Evolutionary conservation across 37 sponge, comb jelly and placozoan genomes (phyloP), one percentile per base, ranked within the genome.

Genomic region (Corticium candelabrum): DNA sequence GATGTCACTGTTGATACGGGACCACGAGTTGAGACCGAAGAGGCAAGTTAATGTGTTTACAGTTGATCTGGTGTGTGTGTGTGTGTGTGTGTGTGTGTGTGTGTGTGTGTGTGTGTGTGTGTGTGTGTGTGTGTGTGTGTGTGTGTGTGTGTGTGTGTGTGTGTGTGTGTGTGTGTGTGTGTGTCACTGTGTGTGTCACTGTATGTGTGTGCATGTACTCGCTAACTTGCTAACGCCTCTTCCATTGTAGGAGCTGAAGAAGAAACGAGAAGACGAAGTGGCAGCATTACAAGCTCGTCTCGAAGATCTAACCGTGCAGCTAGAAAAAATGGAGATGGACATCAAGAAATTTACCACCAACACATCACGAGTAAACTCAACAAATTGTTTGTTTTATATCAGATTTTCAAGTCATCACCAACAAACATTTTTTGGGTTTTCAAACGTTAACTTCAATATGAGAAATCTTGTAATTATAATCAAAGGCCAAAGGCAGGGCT

Each of bases 261-360:
- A 80, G 57, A 86, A 89, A 32, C 80, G 94, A 40, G 94, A 89
- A 77, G 79, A 90, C 57, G 94, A 93, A 78, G 5, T 93, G 7
- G 74, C 80, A 2, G 11, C 38, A 11, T 79, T 93, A 2, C 87
- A 87, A 50, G 86, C 85, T 33, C 85, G 83, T 81, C 81, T 93
- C 41, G 83, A 83, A 0, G 78, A 69, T 31, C 41, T 87, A 37
- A 87, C 83, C 3, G 77, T 81, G 31, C 78, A 84, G 74, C 81
- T 90, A 79, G 90, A 93, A 75, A 37, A 37, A 1, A 81, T 93
- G 83, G 91, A 93, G 67, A 75, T 90, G 68, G 83, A 87, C 79
- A 87, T 85, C 69, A 87, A 87, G 78, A 90, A 90, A 68, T 90
- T 80, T 79, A 40, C 69, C 7, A 68, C 85, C 32, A 83, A 86